Evolutionary conservation across 2,888 invertebrate species (phyloP), one percentile per base, ranked within the genome.

Genomic region (Drosophila lutescens): DNA sequence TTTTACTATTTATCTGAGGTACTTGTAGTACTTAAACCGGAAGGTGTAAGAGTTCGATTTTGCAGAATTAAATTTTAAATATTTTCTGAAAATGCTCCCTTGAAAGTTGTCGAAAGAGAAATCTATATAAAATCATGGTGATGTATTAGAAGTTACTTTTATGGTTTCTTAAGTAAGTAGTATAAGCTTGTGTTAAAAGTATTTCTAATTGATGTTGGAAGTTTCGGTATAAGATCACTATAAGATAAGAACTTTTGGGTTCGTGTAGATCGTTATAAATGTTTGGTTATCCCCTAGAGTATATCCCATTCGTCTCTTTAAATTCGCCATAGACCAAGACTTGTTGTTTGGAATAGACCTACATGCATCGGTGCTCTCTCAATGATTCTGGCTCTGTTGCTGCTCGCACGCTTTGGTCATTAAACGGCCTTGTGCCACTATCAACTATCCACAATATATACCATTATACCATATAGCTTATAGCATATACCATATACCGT

Each of bases 351-450:
- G 12, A 47, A 58, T 62, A 73, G 77, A 76, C 78, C 80, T 80
- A 78, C 83, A 80, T 82, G 80, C 78, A 69, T 80, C 47, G 65
- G 9, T 66, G 65, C 65, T 36, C 63, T 54, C 54, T 49, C 47
- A 47, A 34, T 55, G 34, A 54, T 51, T 62, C 61, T 26, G 2
- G 49, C 9, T 49, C 26, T 30, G 57, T 23, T 57, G 51, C 41
- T 23, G 55, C 63, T 61, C 46, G 34, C 53, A 47, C 65, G 38
- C 75, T 74, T 73, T 79, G 85, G 85, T 79, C 80, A 79, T 78
- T 81, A 76, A 86, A 86, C 84, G 88, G 83, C 88, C 86, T 88
- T 86, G 88, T 76, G 77, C 81, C 70, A 82, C 51, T 63, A 66
- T 66, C 59, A 58, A 58, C 60, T 46, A 46, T 46, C 60, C 58